Base-by-base conservation (phyloP, 2,888 invertebrate species). In the Drosophila multiciliata region DNA sequence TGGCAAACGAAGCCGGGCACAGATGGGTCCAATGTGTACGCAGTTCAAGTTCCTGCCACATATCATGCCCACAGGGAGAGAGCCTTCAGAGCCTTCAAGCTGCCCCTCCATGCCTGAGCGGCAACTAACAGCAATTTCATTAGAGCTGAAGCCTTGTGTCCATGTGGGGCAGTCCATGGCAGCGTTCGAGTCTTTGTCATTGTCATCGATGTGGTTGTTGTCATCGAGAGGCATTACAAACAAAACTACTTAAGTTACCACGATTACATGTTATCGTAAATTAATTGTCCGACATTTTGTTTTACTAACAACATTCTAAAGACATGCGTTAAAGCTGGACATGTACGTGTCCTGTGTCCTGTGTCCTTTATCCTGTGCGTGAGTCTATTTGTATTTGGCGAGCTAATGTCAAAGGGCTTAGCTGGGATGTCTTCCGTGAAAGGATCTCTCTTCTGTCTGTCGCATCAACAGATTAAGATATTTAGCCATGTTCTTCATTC, bases 181-280 rank as follows among this genome's bases (percentile, higher is more conserved):
- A 17, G 36, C 32, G 35, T 32, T 36, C 35, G 35, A 52, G 62
- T 15, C 62, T 54, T 36, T 53, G 59, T 73, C 64, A 58, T 52
- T 59, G 64, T 64, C 60, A 53, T 59, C 62, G 60, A 45, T 45
- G 57, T 38, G 50, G 54, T 63, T 66, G 81, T 80, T 81, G 82
- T 80, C 77, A 68, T 77, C 76, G 87, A 70, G 73, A 59, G 70
- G 87, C 76, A 87, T 89, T 86, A 85, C 86, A 89, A 86, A 89
- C 79, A 87, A 86, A 86, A 86, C 89, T 86, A 86, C 86, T 86
- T 89, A 89, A 89, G 80, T 89, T 77, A 86, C 89, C 89, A 89
- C 86, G 85, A 86, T 86, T 89, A 89, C 89, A 89, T 89, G 86
- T 80, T 87, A 89, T 87, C 83, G 88, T 74, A 87, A 87, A 87